Evolutionary conservation across 1,140 invertebrate species (phyloP).

Genomic region (Calycopis cecrops): DNA sequence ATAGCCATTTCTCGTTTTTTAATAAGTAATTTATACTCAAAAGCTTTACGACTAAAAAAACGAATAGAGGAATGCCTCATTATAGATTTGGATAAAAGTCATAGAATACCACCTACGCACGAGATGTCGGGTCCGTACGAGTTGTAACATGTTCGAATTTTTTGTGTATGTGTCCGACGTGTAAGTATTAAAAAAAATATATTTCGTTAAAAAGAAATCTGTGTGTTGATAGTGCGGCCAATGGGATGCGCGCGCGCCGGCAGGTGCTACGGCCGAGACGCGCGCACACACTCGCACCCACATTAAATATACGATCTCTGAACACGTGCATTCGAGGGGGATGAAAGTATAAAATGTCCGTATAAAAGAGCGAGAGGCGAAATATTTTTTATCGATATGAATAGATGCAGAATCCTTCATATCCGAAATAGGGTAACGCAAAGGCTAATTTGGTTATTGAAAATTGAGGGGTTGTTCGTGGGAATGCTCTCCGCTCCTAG

Average conservation of each 20-base stretch:
- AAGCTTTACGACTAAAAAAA: slow-evolving; percentile 4
- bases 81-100: slow-evolving; percentile 61
- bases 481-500: slow-evolving; percentile 66
- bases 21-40: slow-evolving; percentile 1
- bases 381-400: slow-evolving; percentile 70
- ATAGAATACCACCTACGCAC: slow-evolving; percentile 68
- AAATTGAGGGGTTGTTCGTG: slow-evolving; percentile 74
- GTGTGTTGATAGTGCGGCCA: slow-evolving; percentile 68
- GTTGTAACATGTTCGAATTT: slow-evolving; percentile 70
- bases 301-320: slow-evolving; percentile 59
- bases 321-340: slow-evolving; percentile 73
- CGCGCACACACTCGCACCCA: slow-evolving; percentile 51
- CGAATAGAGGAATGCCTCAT: slow-evolving; percentile 33
- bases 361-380: slow-evolving; percentile 38
- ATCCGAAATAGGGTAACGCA: slow-evolving; percentile 74
- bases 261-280: slow-evolving; percentile 52
- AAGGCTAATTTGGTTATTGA: slow-evolving; percentile 75
- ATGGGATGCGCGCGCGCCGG: slow-evolving; percentile 63
- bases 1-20: too few relatives aligned
- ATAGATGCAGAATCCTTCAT: slow-evolving; percentile 74
- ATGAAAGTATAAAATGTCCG: slow-evolving; percentile 44
- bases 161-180: slow-evolving; percentile 61
- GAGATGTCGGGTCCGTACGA: slow-evolving; percentile 56
- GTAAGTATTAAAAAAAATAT: slow-evolving; percentile 60
- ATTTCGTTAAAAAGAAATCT: slow-evolving; percentile 67